phyloP scores from a whole-genome alignment of 2,797 vertebrate genomes.

The Amniataba percoides region DNA sequence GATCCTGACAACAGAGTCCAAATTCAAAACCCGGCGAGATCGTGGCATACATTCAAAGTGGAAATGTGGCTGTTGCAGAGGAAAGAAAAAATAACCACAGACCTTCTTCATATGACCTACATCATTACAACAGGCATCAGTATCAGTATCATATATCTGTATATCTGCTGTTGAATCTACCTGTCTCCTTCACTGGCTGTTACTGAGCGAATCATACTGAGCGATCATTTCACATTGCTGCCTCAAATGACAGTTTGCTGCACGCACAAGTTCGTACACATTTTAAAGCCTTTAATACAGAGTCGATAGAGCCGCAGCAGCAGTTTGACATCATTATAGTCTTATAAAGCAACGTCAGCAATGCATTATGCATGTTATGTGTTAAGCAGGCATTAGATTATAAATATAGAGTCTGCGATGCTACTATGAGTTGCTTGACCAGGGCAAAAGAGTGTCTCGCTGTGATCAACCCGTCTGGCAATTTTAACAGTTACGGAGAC shows the following conservation, averaged over 20 bases:
- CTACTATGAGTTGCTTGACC: slow-evolving; percentile 3
- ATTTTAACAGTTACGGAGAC: slow-evolving; percentile 33
- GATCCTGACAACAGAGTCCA: slow-evolving; percentile 44
- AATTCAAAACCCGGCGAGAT: slow-evolving; percentile 44
- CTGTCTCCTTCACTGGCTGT: slow-evolving; percentile 11
- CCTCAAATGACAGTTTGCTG: neutral
- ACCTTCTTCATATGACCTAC: neutral
- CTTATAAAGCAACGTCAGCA: neutral
- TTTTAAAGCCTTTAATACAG: neutral
- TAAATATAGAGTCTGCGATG: neutral
- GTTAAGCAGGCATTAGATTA: slow-evolving; percentile 22
- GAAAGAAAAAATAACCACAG: slow-evolving; percentile 31
- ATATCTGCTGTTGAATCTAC: neutral
- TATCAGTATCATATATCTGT: slow-evolving; percentile 2
- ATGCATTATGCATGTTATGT: neutral
- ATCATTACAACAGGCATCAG: neutral
- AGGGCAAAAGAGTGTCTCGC: neutral
- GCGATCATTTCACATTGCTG: neutral
- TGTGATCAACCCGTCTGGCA: slow-evolving; percentile 35
- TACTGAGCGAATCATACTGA: neutral
- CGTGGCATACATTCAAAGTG: slow-evolving; percentile 50
- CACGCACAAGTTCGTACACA: neutral
- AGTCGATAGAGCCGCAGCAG: neutral
- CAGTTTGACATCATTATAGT: neutral
- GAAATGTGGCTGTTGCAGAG: slow-evolving; percentile 27